Evolutionary conservation across 2,888 invertebrate species (phyloP), one percentile per base, ranked within the genome.

Genomic region (Timema cristinae): DNA sequence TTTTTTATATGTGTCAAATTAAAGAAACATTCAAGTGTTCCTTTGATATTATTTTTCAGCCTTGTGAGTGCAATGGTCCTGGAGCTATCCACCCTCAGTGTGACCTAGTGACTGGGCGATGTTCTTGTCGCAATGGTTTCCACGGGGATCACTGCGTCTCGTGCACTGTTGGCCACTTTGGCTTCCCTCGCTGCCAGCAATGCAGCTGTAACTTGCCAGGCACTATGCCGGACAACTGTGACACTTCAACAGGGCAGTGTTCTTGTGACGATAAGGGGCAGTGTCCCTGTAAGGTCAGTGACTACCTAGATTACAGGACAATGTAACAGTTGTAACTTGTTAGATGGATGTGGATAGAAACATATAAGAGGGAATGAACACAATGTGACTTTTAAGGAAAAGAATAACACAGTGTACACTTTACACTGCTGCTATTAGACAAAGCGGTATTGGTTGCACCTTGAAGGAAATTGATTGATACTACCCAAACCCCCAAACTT

Each of bases 131-230:
- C 7, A 83, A 86, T 47, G 94, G 94, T 2, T 94, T 89, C 83
- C 84, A 86, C 13, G 93, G 93, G 0, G 85, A 87, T 2, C 87
- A 88, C 74, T 99, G 99, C 83, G 89, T 93, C 77, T 83, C 84
- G 59, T 99, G 99, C 80, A 89, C 90, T 4, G 84, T 86, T 7
- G 98, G 97, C 0, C 93, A 91, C 84, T 95, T 91, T 85, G 95
- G 95, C 13, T 95, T 92, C 82, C 93, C 97, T 7, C 87, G 91
- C 76, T 97, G 98, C 82, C 86, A 89, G 61, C 89, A 90, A 9
- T 98, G 98, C 81, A 88, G 89, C 78, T 98, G 98, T 82, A 88
- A 91, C 79, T 80, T 83, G 0, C 89, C 90, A 11, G 97, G 95
- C 11, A 91, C 92, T 0, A 81, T 85, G 70, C 78, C 79, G 7